phyloP scores from a whole-genome alignment of 2,888 invertebrate genomes.

The Melanotus villosus region DNA sequence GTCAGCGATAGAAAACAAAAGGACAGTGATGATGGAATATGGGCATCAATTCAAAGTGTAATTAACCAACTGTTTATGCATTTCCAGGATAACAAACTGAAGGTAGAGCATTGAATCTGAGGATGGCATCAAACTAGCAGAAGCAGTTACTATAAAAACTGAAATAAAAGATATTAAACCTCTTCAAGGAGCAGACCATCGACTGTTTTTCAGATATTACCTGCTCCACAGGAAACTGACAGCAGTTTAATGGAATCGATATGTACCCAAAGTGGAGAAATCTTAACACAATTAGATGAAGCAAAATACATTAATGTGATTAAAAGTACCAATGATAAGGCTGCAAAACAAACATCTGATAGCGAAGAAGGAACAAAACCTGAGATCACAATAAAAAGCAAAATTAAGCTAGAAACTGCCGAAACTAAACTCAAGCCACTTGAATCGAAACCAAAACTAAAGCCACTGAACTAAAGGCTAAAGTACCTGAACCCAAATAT shows the following conservation, averaged over 20 bases:
- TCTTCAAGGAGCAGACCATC: conserved; percentile 18
- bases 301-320: conserved; percentile 63
- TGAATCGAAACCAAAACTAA: conserved; percentile 52
- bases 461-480: conserved; percentile 57
- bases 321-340: conserved; percentile 57
- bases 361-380: conserved; percentile 51
- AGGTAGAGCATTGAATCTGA: conserved; percentile 49
- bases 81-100: conserved; percentile 42
- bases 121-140: conserved; percentile 48
- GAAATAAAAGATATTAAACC: conserved; percentile 63
- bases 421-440: conserved; percentile 47
- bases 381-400: background rate
- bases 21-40: conserved; percentile 68
- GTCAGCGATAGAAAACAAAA: conserved; percentile 57
- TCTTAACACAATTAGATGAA: conserved; percentile 62
- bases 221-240: conserved; percentile 66
- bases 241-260: conserved; percentile 60
- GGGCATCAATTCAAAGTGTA: conserved; percentile 68
- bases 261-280: conserved; percentile 54
- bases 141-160: conserved; percentile 51
- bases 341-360: conserved; percentile 39
- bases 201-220: conserved; percentile 60
- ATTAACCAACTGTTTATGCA: conserved; percentile 64
- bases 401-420: conserved; percentile 12
- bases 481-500: conserved; percentile 53